Evolutionary conservation across 2,888 invertebrate species (phyloP).

Genomic region (Clunio marinus): DNA sequence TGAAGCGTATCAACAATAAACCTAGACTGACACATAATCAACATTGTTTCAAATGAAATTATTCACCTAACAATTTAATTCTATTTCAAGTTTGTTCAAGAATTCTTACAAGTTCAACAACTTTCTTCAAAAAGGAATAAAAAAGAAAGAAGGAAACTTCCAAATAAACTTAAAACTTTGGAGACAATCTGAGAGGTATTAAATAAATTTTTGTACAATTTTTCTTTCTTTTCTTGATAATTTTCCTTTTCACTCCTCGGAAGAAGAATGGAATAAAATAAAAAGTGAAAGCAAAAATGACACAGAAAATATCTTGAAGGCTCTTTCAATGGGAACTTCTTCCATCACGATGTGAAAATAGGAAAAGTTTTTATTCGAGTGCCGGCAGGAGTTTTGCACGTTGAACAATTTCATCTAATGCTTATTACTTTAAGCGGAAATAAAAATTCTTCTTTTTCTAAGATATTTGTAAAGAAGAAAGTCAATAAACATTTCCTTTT

Average conservation of each 20-base stretch:
- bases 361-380: constrained; percentile 20
- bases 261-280: no score
- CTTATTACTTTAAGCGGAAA: not conserved
- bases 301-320: not conserved
- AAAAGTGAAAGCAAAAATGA: not conserved
- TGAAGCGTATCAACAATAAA: not conserved
- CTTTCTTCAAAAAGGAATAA: not conserved
- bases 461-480: no score
- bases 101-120: not conserved
- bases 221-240: not conserved
- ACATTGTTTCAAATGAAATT: not conserved
- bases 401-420: not conserved
- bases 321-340: not conserved
- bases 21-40: not conserved
- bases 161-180: not conserved
- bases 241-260: not conserved
- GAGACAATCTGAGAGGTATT: not conserved
- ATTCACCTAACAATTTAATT: no score
- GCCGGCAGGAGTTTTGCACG: not conserved
- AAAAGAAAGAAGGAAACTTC: not conserved
- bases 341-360: constrained; percentile 33
- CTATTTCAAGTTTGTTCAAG: no score
- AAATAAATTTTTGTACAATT: no score
- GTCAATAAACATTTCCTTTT: not conserved
- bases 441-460: not conserved